These are phyloP conservation scores for Poeciliopsis paucimaculata DNA, from an alignment of 2,797 vertebrate genomes.

Conservation along the genomic window DNA sequence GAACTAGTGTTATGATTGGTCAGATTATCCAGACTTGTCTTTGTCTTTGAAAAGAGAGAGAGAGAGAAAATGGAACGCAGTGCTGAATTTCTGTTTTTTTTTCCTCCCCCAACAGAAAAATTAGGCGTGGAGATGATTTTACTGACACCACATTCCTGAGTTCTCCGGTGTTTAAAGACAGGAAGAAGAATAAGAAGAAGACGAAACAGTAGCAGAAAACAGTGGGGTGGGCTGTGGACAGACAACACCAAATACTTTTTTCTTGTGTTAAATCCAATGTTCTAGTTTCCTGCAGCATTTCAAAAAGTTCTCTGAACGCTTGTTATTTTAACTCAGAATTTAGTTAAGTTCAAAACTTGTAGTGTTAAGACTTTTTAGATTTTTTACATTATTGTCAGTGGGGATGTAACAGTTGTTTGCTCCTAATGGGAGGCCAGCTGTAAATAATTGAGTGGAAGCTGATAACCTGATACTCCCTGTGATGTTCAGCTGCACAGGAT, in stretches of 20 bases:
- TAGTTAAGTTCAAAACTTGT: not conserved
- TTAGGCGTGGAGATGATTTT: constrained; percentile 81
- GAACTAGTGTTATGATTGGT: not conserved
- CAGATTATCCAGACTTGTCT: not conserved
- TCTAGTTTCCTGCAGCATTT: not conserved
- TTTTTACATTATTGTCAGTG: not conserved
- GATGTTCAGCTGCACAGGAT: constrained; percentile 14
- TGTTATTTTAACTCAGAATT: not conserved
- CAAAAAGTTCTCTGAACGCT: not conserved
- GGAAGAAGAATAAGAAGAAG: constrained; percentile 55
- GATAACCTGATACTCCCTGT: constrained; percentile 67
- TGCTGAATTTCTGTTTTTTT: not conserved
- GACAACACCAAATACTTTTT: not conserved
- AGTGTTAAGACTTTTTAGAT: not conserved
- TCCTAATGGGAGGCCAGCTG: constrained; percentile 37
- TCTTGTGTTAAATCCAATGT: not conserved
- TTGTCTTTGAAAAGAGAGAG: not conserved
- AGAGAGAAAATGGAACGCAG: not conserved
- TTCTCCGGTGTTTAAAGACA: constrained; percentile 74
- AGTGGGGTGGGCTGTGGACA: constrained; percentile 5
- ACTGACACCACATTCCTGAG: constrained; percentile 73
- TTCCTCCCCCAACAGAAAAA: constrained; percentile 71
- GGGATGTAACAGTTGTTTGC: not conserved
- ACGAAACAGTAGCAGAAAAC: constrained; percentile 2
- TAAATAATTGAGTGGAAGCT: constrained; percentile 75